A percentile compares a stretch with the other conserved stretches of the same genome.
These are phyloP conservation scores for Plagodis pulveraria DNA, from an alignment of 2,888 invertebrate species.

Conservation along the genomic window DNA sequence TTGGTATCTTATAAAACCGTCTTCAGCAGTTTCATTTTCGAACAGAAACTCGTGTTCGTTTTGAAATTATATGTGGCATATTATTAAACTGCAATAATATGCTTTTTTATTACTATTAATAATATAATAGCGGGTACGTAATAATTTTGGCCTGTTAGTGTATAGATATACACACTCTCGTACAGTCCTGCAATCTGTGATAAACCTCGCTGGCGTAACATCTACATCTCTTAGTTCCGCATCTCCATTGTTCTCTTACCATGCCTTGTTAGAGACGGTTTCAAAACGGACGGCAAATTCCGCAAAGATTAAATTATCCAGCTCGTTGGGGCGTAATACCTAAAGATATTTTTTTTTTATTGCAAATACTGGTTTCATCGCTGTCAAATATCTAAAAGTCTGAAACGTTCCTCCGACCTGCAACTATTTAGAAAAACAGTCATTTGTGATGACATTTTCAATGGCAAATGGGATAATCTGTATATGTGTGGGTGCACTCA, in stretches of 20 bases:
- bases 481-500: too few relatives aligned
- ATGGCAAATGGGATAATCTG: too few relatives aligned
- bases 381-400: too few relatives aligned
- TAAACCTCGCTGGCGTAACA: slow-evolving; percentile 28
- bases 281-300: slow-evolving; percentile 47
- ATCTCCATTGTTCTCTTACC: slow-evolving; percentile 40
- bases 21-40: slow-evolving; percentile 34
- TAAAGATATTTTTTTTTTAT: too few relatives aligned
- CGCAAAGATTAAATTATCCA: slow-evolving; percentile 39
- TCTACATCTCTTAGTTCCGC: slow-evolving; percentile 35
- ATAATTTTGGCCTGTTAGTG: slow-evolving; percentile 45
- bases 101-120: slow-evolving; percentile 15
- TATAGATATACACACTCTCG: slow-evolving; percentile 33
- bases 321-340: too few relatives aligned
- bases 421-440: too few relatives aligned
- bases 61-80: slow-evolving; percentile 31
- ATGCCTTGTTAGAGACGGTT: slow-evolving; percentile 31
- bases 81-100: too few relatives aligned
- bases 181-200: slow-evolving; percentile 24
- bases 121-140: slow-evolving; percentile 44
- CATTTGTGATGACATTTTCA: too few relatives aligned
- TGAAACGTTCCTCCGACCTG: too few relatives aligned
- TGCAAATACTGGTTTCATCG: too few relatives aligned
- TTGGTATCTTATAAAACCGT: slow-evolving; percentile 26
- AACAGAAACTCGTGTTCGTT: slow-evolving; percentile 34